Conservation (phyloP, 2,888 invertebrate genomes). For the Apomyelois bistriatella region DNA sequence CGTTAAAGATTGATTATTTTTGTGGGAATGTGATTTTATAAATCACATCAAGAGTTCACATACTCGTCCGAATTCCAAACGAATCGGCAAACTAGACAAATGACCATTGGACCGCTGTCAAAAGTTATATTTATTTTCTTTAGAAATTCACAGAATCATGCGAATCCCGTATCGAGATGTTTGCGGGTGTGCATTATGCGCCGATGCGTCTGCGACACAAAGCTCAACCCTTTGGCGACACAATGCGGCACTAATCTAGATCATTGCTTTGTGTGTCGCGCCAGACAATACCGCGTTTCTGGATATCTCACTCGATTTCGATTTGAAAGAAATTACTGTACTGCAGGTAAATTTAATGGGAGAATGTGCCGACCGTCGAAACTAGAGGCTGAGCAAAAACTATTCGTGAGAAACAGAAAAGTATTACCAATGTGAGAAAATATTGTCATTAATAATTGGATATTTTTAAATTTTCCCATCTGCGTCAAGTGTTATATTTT, state of each 20-base stretch:
- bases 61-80: constrained; percentile 1
- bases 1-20: background rate
- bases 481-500: too few relatives aligned
- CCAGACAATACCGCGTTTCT: constrained; percentile 33
- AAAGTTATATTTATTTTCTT: constrained; percentile 53
- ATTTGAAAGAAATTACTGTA: constrained; percentile 40
- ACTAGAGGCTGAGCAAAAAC: background rate
- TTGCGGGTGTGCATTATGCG: constrained; percentile 42
- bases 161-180: constrained; percentile 39
- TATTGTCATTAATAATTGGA: too few relatives aligned
- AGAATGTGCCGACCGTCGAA: constrained; percentile 8
- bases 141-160: constrained; percentile 48
- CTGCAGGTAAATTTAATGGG: constrained; percentile 16
- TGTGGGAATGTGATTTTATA: background rate
- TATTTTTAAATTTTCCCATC: too few relatives aligned
- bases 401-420: constrained; percentile 5
- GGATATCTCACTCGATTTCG: constrained; percentile 54
- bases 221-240: constrained; percentile 61
- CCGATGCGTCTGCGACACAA: constrained; percentile 41
- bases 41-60: background rate
- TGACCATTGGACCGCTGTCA: constrained; percentile 29
- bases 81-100: constrained; percentile 19
- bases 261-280: constrained; percentile 45
- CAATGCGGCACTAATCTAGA: constrained; percentile 68
- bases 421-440: background rate